Evolutionary conservation across 2,113 vertebrate genomes (phyloP).

Genomic region (Hydrolagus affinis): DNA sequence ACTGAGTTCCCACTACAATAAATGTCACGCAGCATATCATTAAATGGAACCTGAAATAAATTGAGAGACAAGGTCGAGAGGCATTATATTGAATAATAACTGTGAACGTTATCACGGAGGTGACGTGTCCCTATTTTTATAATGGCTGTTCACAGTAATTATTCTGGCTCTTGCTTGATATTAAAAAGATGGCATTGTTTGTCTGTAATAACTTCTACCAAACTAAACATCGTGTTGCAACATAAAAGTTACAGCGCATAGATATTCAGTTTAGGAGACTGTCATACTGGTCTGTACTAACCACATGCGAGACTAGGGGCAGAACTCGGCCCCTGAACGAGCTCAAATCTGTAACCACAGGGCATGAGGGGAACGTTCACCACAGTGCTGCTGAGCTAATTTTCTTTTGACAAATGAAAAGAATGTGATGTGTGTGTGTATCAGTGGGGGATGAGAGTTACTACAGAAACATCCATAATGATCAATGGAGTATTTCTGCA

Average conservation of each 20-base stretch:
- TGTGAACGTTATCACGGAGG: neutral
- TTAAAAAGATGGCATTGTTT: constrained; percentile 2
- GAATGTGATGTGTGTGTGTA: constrained; percentile 9
- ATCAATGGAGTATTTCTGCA: neutral
- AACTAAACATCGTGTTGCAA: neutral
- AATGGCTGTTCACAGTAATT: neutral
- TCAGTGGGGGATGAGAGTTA: neutral
- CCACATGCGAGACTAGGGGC: constrained; percentile 7
- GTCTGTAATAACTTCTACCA: neutral
- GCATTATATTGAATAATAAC: neutral
- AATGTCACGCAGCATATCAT: constrained; percentile 15
- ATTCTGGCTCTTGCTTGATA: neutral
- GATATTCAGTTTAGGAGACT: neutral
- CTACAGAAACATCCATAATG: neutral
- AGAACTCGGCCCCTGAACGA: constrained; percentile 1
- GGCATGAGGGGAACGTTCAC: constrained; percentile 16
- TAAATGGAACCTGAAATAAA: neutral
- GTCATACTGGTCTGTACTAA: constrained; percentile 20
- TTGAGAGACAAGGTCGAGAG: neutral
- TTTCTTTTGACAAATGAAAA: constrained; percentile 23
- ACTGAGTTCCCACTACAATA: neutral
- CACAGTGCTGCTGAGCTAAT: constrained; percentile 11
- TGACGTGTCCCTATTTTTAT: neutral
- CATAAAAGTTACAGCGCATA: neutral
- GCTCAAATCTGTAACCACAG: constrained; percentile 28